Conservation (phyloP, 2,888 invertebrate species). For the Pachycephus smyrnensis region DNA sequence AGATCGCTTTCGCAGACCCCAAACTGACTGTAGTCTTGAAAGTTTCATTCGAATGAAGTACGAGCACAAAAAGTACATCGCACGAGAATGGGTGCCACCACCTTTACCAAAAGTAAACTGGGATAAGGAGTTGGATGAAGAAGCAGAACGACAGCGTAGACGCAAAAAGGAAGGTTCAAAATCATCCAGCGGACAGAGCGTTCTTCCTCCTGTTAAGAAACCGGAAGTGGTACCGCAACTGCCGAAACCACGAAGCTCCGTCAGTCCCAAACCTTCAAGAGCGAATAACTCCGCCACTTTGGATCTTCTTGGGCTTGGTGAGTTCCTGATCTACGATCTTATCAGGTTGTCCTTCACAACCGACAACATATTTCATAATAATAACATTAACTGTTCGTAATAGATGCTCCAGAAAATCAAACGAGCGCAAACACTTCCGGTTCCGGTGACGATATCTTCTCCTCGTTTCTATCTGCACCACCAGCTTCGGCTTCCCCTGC, state of each 20-base stretch:
- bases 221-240: constrained; percentile 70
- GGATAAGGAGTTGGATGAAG: constrained; percentile 91
- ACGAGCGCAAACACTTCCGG: constrained; percentile 50
- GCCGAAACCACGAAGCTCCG: constrained; percentile 71
- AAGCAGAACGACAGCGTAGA: constrained; percentile 83
- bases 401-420: constrained; percentile 58
- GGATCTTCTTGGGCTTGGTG: constrained; percentile 70
- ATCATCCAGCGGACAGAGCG: constrained; percentile 64
- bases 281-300: constrained; percentile 64
- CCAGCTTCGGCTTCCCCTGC: constrained; percentile 49
- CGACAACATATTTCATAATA: not conserved
- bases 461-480: constrained; percentile 79
- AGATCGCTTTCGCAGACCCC: constrained; percentile 95
- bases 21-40: constrained; percentile 93
- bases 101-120: constrained; percentile 81
- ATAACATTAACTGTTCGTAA: not conserved
- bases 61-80: constrained; percentile 98
- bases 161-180: constrained; percentile 81
- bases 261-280: constrained; percentile 70
- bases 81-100: constrained; percentile 96
- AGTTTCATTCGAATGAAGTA: constrained; percentile 98
- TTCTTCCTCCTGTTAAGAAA: constrained; percentile 62
- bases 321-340: constrained; percentile 14
- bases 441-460: constrained; percentile 77
- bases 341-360: not conserved